Evolutionary conservation across 1,140 invertebrate genomes (phyloP).

Genomic region (Zaprionus ornatus): DNA sequence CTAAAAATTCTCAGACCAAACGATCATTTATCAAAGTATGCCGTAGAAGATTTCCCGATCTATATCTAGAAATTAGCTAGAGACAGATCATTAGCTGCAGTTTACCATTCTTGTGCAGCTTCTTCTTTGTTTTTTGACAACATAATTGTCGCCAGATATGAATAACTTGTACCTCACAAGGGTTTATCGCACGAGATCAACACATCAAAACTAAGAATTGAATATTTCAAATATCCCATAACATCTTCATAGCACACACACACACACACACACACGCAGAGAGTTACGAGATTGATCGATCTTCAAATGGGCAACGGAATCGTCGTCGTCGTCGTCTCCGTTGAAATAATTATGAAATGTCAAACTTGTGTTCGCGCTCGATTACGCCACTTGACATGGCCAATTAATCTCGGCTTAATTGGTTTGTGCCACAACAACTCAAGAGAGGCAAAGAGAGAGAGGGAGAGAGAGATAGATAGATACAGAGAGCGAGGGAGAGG

Average conservation of each 20-base stretch:
- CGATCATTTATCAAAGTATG: not conserved
- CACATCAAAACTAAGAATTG: constrained; percentile 71
- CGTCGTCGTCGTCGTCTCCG: constrained; percentile 36
- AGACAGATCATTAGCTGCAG: constrained; percentile 20
- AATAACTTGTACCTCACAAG: constrained; percentile 50
- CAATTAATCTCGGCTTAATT: constrained; percentile 82
- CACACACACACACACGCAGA: constrained; percentile 20
- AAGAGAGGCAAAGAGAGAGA: constrained; percentile 14
- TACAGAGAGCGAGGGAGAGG: constrained; percentile 17
- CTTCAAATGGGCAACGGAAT: constrained; percentile 49
- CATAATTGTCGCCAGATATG: constrained; percentile 63
- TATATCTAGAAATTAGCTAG: not conserved
- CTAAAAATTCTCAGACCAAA: not conserved
- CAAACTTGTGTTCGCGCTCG: constrained; percentile 82
- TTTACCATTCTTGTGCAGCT: not conserved
- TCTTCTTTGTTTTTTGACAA: constrained; percentile 45
- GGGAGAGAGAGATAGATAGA: constrained; percentile 26
- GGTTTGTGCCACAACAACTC: constrained; percentile 75
- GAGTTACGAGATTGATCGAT: constrained; percentile 61
- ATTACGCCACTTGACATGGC: constrained; percentile 82
- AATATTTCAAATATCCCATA: constrained; percentile 41
- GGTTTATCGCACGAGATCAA: constrained; percentile 66
- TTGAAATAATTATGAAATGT: constrained; percentile 82
- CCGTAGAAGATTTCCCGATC: not conserved
- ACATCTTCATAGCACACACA: constrained; percentile 39